These are phyloP conservation scores for Eclectus roratus DNA, from an alignment of 2,113 vertebrate genomes.

Conservation along the genomic window DNA sequence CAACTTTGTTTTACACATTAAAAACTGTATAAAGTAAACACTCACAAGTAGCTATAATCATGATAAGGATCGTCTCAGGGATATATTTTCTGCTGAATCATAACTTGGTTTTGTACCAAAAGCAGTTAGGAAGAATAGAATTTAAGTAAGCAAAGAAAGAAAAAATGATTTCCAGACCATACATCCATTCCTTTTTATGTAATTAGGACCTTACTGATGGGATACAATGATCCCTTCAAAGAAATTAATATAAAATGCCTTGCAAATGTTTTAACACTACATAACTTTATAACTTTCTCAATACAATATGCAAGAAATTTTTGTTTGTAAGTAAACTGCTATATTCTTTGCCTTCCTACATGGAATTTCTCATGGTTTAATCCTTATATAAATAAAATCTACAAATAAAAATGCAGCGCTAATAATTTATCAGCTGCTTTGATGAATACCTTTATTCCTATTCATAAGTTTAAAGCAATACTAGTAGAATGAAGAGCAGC, in stretches of 20 bases:
- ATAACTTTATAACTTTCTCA: neutral
- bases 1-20: neutral
- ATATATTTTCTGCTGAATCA: neutral
- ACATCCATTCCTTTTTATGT: neutral
- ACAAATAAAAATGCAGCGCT: neutral
- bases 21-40: neutral
- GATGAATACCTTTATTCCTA: neutral
- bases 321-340: neutral
- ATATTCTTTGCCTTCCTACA: neutral
- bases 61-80: neutral
- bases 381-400: neutral
- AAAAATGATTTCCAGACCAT: neutral
- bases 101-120: neutral
- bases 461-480: neutral
- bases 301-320: neutral
- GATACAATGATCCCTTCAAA: neutral
- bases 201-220: neutral
- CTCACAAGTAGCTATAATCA: neutral
- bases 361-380: neutral
- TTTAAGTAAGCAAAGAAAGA: neutral
- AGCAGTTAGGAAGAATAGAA: neutral
- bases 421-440: neutral
- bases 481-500: neutral
- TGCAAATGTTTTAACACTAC: neutral
- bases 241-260: neutral